These are phyloP conservation scores for Phoxinus phoxinus DNA, from an alignment of 2,113 vertebrate genomes.

Conservation along the genomic window DNA sequence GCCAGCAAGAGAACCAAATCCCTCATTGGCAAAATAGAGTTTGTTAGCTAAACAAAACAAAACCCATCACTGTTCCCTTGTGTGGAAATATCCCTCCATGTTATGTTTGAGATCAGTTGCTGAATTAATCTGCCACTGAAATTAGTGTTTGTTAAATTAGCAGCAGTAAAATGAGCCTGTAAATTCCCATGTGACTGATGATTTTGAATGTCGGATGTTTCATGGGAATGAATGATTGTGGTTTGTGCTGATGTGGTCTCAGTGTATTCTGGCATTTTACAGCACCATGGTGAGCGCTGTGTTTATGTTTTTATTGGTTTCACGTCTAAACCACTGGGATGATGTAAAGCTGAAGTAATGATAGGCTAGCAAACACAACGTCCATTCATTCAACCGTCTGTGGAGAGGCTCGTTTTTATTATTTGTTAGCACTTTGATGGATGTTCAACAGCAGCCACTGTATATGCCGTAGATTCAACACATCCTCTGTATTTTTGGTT, in stretches of 20 bases:
- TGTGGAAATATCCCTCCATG: not conserved
- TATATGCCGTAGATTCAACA: not conserved
- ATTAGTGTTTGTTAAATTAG: constrained; percentile 2
- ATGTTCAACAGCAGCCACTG: constrained; percentile 1
- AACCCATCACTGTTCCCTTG: not conserved
- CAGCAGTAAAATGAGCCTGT: not conserved
- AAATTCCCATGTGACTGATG: not conserved
- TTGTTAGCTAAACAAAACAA: not conserved
- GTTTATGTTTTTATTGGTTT: constrained; percentile 71
- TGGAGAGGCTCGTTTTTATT: constrained; percentile 15
- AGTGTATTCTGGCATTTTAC: constrained; percentile 54
- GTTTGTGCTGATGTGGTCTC: constrained; percentile 61
- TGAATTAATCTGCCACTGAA: not conserved
- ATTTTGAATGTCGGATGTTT: not conserved
- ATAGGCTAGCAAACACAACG: constrained; percentile 60
- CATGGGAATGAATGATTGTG: constrained; percentile 51
- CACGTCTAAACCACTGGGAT: constrained; percentile 65
- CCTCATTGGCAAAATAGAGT: not conserved
- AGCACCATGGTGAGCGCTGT: constrained; percentile 67
- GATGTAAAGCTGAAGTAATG: constrained; percentile 66
- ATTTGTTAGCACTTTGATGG: constrained; percentile 1
- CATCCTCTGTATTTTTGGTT: constrained; percentile 52
- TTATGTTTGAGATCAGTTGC: constrained; percentile 12
- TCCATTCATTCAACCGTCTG: constrained; percentile 64
- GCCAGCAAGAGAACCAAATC: not conserved